Conservation (phyloP, 1,140 invertebrate genomes). For the Propsilocerus akamusi region DNA sequence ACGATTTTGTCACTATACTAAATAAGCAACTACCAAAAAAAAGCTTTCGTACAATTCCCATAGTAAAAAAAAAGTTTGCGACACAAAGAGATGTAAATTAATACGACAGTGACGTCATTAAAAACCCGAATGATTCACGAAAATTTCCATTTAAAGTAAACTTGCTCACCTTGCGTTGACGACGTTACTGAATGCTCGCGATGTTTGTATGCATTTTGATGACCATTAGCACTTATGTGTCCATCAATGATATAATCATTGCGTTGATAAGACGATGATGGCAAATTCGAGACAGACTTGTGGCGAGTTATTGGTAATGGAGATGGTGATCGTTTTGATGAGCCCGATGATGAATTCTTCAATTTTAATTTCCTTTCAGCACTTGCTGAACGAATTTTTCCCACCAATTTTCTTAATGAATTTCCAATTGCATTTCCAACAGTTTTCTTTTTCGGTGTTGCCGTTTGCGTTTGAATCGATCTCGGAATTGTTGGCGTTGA, state of each 20-base stretch:
- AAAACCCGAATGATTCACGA: too few species aligned
- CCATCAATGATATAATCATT: not conserved
- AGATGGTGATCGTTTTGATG: conserved; percentile 29
- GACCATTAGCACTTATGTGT: not conserved
- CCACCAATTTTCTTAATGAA: conserved; percentile 56
- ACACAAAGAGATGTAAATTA: too few species aligned
- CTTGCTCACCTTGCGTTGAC: conserved; percentile 15
- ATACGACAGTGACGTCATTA: too few species aligned
- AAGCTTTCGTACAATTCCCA: too few species aligned
- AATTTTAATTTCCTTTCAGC: conserved; percentile 45
- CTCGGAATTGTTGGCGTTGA: conserved; percentile 7
- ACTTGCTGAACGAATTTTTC: conserved; percentile 54
- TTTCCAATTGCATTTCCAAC: conserved; percentile 39
- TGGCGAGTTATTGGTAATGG: conserved; percentile 11
- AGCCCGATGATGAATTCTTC: conserved; percentile 24
- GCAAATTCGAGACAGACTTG: not conserved
- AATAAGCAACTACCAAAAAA: too few species aligned
- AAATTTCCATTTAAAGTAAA: too few species aligned
- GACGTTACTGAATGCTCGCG: too few species aligned
- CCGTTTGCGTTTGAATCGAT: conserved; percentile 11
- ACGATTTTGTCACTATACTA: too few species aligned
- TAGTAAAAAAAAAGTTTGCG: too few species aligned
- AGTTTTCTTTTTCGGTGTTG: conserved; percentile 15
- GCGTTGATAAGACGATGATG: conserved; percentile 1
- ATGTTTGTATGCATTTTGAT: not conserved